Evolutionary conservation across 2,113 vertebrate species (phyloP), one percentile per base, ranked within the genome.

Genomic region (Marmota monax): DNA sequence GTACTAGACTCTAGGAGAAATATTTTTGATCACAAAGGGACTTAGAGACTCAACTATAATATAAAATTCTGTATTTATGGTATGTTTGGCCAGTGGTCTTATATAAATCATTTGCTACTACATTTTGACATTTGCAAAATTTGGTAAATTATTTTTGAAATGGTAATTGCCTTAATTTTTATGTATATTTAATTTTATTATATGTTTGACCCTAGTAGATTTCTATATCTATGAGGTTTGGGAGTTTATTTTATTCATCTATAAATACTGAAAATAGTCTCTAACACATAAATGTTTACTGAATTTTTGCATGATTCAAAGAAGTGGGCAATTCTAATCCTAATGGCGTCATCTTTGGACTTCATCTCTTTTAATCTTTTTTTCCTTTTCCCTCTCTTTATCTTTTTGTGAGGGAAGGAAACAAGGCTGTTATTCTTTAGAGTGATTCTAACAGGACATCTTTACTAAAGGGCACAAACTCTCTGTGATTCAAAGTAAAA

Each of bases 91-190:
- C 22, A 86, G 16, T 97, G 65, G 48, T 63, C 27, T 90, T 96
- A 8, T 48, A 84, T 53, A 79, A 45, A 2, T 89, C 32, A 88
- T 1, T 88, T 48, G 12, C 2, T 51, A 51, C 48, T 51, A 18
- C 9, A 58, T 88, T 88, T 88, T 91, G 65, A 56, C 67, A 79
- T 95, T 70, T 91, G 67, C 18, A 80, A 37, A 92, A 37, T 90
- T 88, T 17, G 27, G 14, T 96, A 77, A 85, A 61, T 88, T 88
- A 91, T 78, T 91, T 97, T 90, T 67, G 34, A 93, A 96, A 58
- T 93, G 79, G 18, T 77, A 56, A 74, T 70, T 90, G 25, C 25
- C 79, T 84, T 84, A 8, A 88, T 69, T 96, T 96, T 92, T 88
- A 95, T 92, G 1, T 83, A 88, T n/a, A 5, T 83, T 90, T 93